Evolutionary conservation across 30 jellyfish, hydroid and myxozoan genomes (phyloP).

Genomic region (Nemopilema nomurai): DNA sequence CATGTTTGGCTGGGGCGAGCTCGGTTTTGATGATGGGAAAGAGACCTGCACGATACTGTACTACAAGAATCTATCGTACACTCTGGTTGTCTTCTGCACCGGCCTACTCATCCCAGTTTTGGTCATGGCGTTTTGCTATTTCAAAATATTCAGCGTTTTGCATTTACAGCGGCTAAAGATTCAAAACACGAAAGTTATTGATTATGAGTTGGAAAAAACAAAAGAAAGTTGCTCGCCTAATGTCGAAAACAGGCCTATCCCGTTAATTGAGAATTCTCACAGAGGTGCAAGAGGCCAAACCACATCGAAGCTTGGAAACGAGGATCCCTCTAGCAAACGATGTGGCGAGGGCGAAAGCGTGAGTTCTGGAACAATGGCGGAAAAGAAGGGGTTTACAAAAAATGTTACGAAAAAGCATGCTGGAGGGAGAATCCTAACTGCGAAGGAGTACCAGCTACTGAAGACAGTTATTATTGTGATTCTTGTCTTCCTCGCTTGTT

Average conservation of each 20-base stretch:
- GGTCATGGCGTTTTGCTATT: conserved; percentile 75
- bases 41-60: conserved; percentile 77
- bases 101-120: conserved; percentile 59
- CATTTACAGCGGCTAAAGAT: conserved; percentile 25
- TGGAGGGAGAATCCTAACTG: neutral
- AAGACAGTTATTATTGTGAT: conserved; percentile 61
- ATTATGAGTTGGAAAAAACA: neutral
- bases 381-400: neutral
- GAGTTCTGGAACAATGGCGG: too few species aligned
- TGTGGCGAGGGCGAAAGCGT: too few species aligned
- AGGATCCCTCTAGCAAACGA: neutral
- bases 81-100: conserved; percentile 53
- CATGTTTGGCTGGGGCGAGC: conserved; percentile 81
- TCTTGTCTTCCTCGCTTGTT: conserved; percentile 65
- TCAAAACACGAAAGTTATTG: neutral
- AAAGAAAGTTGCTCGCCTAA: neutral
- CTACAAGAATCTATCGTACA: conserved; percentile 61
- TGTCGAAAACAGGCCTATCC: neutral
- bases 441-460: conserved; percentile 40
- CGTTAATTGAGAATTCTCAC: neutral
- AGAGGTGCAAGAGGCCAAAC: neutral
- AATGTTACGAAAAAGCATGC: neutral
- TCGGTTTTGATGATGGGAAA: conserved; percentile 85
- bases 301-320: neutral
- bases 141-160: conserved; percentile 42